Evolutionary conservation across 2,797 vertebrate genomes (phyloP).

Genomic region (Chromis chromis): DNA sequence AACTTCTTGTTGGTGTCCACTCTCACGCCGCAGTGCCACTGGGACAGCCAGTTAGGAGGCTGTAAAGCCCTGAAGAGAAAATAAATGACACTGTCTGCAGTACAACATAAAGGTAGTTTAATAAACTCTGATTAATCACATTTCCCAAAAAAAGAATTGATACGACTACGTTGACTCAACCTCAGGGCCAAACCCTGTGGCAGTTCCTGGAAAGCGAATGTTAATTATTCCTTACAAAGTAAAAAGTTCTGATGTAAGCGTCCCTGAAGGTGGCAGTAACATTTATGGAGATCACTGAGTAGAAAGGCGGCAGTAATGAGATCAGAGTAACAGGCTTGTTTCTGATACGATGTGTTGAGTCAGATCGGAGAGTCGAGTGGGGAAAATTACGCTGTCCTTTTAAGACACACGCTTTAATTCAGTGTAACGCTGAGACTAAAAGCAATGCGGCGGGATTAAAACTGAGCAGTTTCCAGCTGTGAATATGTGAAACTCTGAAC

Average conservation of each 20-base stretch:
- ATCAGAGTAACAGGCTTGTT: conserved; percentile 15
- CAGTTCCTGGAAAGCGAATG: conserved; percentile 26
- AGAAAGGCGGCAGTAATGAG: conserved; percentile 1
- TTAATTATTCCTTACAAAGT: conserved; percentile 56
- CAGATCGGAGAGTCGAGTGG: background rate
- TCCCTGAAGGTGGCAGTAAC: conserved; percentile 29
- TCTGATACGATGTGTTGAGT: conserved; percentile 11
- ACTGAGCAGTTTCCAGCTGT: background rate
- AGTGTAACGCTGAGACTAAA: background rate
- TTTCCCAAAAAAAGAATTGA: conserved; percentile 25
- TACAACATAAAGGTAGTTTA: conserved; percentile 20
- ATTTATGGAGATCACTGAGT: conserved; percentile 34
- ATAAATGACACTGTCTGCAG: conserved; percentile 25
- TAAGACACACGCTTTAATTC: conserved; percentile 14
- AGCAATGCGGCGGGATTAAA: background rate
- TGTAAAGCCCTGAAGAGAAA: conserved; percentile 88
- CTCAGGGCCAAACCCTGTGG: conserved; percentile 20
- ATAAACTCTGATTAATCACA: conserved; percentile 25
- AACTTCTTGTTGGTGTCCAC: conserved; percentile 93
- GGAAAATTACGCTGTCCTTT: conserved; percentile 8
- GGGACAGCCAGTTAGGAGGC: conserved; percentile 90
- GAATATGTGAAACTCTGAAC: conserved; percentile 5
- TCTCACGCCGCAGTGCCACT: conserved; percentile 94
- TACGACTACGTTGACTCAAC: conserved; percentile 20
- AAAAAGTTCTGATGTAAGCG: conserved; percentile 54